These are phyloP conservation scores for Fregetta grallaria DNA, from an alignment of 2,113 vertebrate species.

Conservation along the genomic window DNA sequence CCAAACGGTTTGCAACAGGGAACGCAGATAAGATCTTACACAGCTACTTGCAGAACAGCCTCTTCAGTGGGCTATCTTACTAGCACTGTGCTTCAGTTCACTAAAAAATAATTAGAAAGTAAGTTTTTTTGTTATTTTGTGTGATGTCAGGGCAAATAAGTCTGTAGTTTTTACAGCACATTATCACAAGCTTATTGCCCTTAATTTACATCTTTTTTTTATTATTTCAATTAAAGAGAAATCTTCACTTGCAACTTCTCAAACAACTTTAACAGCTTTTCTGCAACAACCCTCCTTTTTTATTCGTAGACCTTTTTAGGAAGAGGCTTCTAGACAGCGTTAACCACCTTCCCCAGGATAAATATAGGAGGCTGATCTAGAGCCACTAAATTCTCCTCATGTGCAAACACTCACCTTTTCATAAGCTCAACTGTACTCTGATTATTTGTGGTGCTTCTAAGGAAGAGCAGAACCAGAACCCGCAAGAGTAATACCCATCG, in stretches of 20 bases:
- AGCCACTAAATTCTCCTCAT: neutral
- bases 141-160: neutral
- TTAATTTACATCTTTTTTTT: neutral
- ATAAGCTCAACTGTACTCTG: neutral
- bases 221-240: neutral
- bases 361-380: neutral
- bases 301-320: rapidly evolving
- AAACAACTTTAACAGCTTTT: neutral
- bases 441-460: neutral
- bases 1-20: rapidly evolving
- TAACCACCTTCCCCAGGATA: rapidly evolving
- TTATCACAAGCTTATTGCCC: neutral
- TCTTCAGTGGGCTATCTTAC: neutral
- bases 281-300: neutral
- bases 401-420: neutral
- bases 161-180: neutral
- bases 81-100: neutral
- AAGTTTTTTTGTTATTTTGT: neutral
- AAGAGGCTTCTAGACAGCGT: neutral
- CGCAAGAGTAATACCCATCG: rapidly evolving
- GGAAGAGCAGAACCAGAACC: neutral
- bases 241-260: neutral
- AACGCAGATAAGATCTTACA: rapidly evolving
- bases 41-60: neutral
- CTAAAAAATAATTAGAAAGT: neutral